A percentile compares a stretch with the other conserved stretches of the same genome.
phyloP scores from a whole-genome alignment of 2,113 vertebrate genomes.

The Actenoides hombroni region DNA sequence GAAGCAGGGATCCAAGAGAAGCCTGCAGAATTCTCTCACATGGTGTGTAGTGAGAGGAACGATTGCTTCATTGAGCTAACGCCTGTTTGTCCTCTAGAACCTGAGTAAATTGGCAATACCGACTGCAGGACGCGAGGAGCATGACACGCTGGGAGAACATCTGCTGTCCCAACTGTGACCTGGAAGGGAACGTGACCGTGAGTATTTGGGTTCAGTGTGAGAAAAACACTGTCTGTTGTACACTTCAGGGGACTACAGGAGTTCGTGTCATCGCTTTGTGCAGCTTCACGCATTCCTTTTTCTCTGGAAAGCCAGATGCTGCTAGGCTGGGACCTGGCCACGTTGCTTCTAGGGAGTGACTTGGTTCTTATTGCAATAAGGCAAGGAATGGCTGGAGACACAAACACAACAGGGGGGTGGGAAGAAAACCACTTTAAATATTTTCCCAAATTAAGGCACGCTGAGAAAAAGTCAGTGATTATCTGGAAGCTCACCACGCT shows the following conservation, averaged over 20 bases:
- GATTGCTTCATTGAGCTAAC: conserved; percentile 5
- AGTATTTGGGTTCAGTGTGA: conserved; percentile 31
- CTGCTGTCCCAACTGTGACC: conserved; percentile 34
- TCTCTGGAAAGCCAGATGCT: conserved; percentile 34
- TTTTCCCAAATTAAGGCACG: not conserved
- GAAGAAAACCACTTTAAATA: not conserved
- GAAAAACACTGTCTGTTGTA: conserved; percentile 36
- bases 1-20: not conserved
- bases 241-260: not conserved
- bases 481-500: not conserved
- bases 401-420: not conserved
- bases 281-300: not conserved
- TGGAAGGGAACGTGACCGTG: conserved; percentile 49
- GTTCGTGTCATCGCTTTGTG: not conserved
- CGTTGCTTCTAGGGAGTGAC: not conserved
- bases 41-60: not conserved
- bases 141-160: conserved; percentile 62
- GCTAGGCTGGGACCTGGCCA: not conserved
- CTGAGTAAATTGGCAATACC: not conserved
- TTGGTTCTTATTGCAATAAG: not conserved
- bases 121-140: not conserved
- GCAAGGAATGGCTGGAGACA: not conserved
- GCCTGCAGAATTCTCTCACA: not conserved
- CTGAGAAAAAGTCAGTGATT: not conserved
- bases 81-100: conserved; percentile 32